Evolutionary conservation across 1,140 invertebrate genomes (phyloP).

Genomic region (Drosophila albomicans): DNA sequence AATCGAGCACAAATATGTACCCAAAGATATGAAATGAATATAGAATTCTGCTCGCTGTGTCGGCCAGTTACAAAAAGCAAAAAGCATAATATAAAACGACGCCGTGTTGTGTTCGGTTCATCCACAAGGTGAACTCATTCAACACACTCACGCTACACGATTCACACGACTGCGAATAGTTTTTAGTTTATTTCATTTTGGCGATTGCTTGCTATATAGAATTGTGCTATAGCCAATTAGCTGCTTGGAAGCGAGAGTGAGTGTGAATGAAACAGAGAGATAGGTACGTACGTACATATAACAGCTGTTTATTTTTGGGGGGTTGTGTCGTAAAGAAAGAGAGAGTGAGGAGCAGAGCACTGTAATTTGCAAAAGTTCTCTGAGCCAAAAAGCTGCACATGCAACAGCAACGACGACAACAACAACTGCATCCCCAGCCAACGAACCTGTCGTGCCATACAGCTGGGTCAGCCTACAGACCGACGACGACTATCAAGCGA

Average conservation of each 20-base stretch:
- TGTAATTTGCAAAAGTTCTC: slow-evolving; percentile 45
- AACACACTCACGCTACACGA: slow-evolving; percentile 25
- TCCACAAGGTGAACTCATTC: slow-evolving; percentile 41
- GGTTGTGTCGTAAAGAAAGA: background rate
- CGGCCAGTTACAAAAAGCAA: slow-evolving; percentile 33
- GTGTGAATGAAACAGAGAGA: background rate
- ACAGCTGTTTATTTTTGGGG: slow-evolving; percentile 37
- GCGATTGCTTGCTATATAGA: slow-evolving; percentile 10
- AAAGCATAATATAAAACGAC: slow-evolving; percentile 23
- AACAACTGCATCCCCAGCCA: slow-evolving; percentile 48
- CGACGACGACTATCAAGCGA: slow-evolving; percentile 67
- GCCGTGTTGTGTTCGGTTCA: slow-evolving; percentile 29
- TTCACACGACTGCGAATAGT: slow-evolving; percentile 23
- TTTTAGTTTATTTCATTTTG: slow-evolving; percentile 19
- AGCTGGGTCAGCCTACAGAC: slow-evolving; percentile 54
- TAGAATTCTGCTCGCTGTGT: slow-evolving; percentile 17
- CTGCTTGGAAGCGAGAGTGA: background rate
- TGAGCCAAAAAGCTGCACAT: slow-evolving; percentile 65
- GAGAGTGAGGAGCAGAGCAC: slow-evolving; percentile 19
- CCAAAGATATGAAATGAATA: slow-evolving; percentile 46
- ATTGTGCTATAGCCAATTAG: slow-evolving; percentile 27
- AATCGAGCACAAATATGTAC: slow-evolving; percentile 18
- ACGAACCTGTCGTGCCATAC: slow-evolving; percentile 2
- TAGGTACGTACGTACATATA: background rate
- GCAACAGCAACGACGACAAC: slow-evolving; percentile 29